Conservation (phyloP, 2,797 vertebrate species). For the Clarias pachynema region DNA sequence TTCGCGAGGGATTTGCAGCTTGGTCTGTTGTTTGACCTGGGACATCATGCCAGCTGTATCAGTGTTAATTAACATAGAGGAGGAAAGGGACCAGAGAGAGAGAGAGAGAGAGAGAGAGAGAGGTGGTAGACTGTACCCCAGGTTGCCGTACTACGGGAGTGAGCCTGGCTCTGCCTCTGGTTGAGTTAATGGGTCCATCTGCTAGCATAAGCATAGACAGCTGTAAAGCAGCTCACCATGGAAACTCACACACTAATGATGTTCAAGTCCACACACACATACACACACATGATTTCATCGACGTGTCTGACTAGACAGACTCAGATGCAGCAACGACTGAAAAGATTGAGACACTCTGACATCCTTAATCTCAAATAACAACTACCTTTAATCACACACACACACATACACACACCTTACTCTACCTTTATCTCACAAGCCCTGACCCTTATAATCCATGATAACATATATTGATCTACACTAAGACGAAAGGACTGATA, state of each 20-base stretch:
- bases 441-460: conserved; percentile 55
- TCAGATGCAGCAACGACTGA: conserved; percentile 17
- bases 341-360: conserved; percentile 25
- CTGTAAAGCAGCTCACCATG: conserved; percentile 47
- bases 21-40: conserved; percentile 49
- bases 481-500: conserved; percentile 53
- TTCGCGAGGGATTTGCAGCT: conserved; percentile 37
- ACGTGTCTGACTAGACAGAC: conserved; percentile 14
- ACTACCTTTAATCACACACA: conserved; percentile 31
- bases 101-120: conserved; percentile 17
- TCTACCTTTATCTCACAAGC: conserved; percentile 27
- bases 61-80: conserved; percentile 50
- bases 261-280: conserved; percentile 30
- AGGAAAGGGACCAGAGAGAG: neutral
- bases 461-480: conserved; percentile 56
- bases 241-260: conserved; percentile 44
- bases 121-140: conserved; percentile 4
- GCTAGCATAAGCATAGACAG: conserved; percentile 51
- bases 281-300: conserved; percentile 26
- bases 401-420: conserved; percentile 28
- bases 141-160: conserved; percentile 1
- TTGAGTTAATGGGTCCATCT: conserved; percentile 56
- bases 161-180: conserved; percentile 38
- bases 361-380: conserved; percentile 39
- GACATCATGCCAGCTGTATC: conserved; percentile 53